Evolutionary conservation across 92 coral and sea anemone genomes (phyloP), one percentile per base, ranked within the genome.

Genomic region (Porites divaricata): DNA sequence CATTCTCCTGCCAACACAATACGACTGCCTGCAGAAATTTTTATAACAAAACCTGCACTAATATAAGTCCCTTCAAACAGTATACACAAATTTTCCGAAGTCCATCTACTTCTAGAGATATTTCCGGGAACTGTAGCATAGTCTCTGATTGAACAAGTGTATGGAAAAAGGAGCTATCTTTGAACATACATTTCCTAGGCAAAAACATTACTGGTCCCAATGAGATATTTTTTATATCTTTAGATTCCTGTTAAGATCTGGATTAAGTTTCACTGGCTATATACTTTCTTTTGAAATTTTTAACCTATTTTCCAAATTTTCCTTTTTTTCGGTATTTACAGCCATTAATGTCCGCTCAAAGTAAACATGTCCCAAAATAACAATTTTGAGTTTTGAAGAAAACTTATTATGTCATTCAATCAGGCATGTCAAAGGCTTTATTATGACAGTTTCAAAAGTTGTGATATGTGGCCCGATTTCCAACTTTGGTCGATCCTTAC

Each of bases 111-210:
- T 25, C 72, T 0, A 16, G 23, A 68, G 72, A 68, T 25, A 68
- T 68, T 19, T 17, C 72, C 72, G 72, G 72, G 50, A 68, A 28
- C 25, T 10, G 20, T 25, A 68, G n/a, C 48, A 67, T 4, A 63
- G 68, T 63, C 24, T 9, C 68, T n/a, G 26, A 63, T 14, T 63
- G 24, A n/a, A 63, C 25, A 25, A 63, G 72, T 45, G 50, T 45
- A n/a, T 15, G 76, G 26, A 45, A 41, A 48, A 72, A 72, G 76
- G 59, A 48, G 76, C 76, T 26, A 48, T 72, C 57, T 71, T 71
- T 35, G 16, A 72, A 72, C 59, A 72, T 72, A 72, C 22, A n/a
- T 72, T 72, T 72, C 76, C 25, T 48, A 35, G 59, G 4, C 76
- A 24, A 68, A 68, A 68, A 68, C 73, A 24, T 25, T 68, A 26